Conservation (phyloP, 2,888 invertebrate genomes). For the Drosophila robusta region DNA sequence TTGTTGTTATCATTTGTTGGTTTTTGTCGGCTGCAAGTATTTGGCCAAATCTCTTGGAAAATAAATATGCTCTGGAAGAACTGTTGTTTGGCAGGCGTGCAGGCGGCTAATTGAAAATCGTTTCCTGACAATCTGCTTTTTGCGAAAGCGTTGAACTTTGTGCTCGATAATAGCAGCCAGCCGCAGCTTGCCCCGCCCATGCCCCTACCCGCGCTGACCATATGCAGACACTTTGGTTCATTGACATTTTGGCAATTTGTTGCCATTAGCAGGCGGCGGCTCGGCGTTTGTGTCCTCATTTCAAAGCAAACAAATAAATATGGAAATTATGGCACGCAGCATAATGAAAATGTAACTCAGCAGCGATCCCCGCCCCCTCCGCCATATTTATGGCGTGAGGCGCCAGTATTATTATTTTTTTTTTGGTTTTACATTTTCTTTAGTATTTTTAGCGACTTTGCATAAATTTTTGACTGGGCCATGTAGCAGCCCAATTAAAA, state of each 20-base stretch:
- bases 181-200: neutral
- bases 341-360: conserved; percentile 71
- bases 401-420: conserved; percentile 26
- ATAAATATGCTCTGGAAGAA: conserved; percentile 47
- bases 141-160: conserved; percentile 68
- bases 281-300: conserved; percentile 69
- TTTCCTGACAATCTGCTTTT: conserved; percentile 53
- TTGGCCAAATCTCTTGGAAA: conserved; percentile 46
- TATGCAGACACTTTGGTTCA: conserved; percentile 74
- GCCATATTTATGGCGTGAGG: conserved; percentile 10
- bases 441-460: conserved; percentile 34
- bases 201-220: conserved; percentile 13
- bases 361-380: conserved; percentile 13
- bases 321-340: conserved; percentile 59
- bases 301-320: conserved; percentile 67
- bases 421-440: conserved; percentile 1
- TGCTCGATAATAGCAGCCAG: conserved; percentile 56
- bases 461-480: conserved; percentile 36
- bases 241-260: conserved; percentile 75
- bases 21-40: conserved; percentile 34
- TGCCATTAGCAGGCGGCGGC: conserved; percentile 61
- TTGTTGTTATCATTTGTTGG: conserved; percentile 36
- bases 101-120: conserved; percentile 64
- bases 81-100: conserved; percentile 26
- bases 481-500: conserved; percentile 33